Evolutionary conservation across 1,140 invertebrate genomes (phyloP), one percentile per base, ranked within the genome.

Genomic region (Drosophila arawakana): DNA sequence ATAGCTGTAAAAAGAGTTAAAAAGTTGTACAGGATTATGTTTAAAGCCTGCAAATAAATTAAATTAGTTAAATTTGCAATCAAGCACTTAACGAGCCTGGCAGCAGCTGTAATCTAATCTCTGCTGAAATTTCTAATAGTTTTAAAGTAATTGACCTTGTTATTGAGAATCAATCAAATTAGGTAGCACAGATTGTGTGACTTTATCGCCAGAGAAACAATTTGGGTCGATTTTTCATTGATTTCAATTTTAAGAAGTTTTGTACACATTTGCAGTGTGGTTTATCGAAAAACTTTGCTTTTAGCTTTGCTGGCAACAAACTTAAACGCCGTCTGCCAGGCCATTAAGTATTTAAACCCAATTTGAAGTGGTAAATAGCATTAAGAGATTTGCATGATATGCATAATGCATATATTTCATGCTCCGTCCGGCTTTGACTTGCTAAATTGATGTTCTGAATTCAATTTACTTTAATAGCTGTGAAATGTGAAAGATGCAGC

Each of bases 341-440:
- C 34, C 66, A 76, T 86, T 71, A 79, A 85, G 79, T 66, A 82
- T 86, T 81, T 81, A 81, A 82, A 71, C 55, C 37, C 46, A 73
- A 74, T 60, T 82, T 77, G 54, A 77, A 80, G 79, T 82, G 83
- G 79, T 80, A 86, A 88, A 88, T 72, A 65, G 65, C 76, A 71
- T 86, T 77, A 71, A 73, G 55, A 58, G 73, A 88, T 82, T 88
- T 88, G 76, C 82, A 88, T 86, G 73, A 80, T 80, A 80, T 82
- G 73, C 80, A 86, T 88, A 74, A 83, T 83, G 76, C 76, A 82
- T 77, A 50, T 60, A 58, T 50, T 54, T 55, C 37, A 62, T 55
- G 66, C 25, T 49, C 52, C n/a, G 25, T 34, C 55, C 35, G 37
- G 35, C 30, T 62, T 39, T 43, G 49, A 61, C 66, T 63, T 59